These are phyloP conservation scores for Dusona sp. DNA, from an alignment of 2,888 invertebrate species.

Conservation along the genomic window DNA sequence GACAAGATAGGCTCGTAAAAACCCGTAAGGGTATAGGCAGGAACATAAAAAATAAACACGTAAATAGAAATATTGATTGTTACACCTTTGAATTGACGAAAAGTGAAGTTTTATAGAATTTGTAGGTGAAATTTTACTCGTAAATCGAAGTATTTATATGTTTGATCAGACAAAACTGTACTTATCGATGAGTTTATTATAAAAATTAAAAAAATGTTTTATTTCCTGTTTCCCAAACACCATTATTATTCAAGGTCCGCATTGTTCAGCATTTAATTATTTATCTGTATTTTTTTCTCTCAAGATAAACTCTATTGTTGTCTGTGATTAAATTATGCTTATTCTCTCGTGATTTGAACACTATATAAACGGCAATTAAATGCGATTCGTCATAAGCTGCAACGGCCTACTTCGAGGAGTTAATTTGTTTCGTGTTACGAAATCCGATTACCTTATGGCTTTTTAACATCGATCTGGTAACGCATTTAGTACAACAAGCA, in stretches of 20 bases:
- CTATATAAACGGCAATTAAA: not conserved
- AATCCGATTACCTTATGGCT: slow-evolving; percentile 21
- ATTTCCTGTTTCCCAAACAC: not conserved
- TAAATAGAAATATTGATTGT: no score
- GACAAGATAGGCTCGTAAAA: no score
- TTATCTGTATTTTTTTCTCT: not conserved
- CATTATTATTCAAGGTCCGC: not conserved
- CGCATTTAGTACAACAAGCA: slow-evolving; percentile 32
- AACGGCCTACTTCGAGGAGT: slow-evolving; percentile 25
- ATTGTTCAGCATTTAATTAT: not conserved
- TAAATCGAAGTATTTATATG: no score
- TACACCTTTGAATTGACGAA: no score
- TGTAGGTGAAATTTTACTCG: no score
- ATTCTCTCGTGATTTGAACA: not conserved
- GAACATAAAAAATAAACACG: no score
- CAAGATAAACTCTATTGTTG: slow-evolving; percentile 5
- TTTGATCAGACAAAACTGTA: not conserved
- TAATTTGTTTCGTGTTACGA: slow-evolving; percentile 6
- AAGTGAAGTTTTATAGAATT: no score
- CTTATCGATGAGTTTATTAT: not conserved
- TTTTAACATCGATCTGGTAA: slow-evolving; percentile 35
- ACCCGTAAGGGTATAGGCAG: no score
- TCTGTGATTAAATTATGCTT: not conserved
- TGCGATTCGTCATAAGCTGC: not conserved
- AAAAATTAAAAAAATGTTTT: not conserved